Conservation (phyloP, 1,140 invertebrate genomes). For the Steinernema feltiae region DNA sequence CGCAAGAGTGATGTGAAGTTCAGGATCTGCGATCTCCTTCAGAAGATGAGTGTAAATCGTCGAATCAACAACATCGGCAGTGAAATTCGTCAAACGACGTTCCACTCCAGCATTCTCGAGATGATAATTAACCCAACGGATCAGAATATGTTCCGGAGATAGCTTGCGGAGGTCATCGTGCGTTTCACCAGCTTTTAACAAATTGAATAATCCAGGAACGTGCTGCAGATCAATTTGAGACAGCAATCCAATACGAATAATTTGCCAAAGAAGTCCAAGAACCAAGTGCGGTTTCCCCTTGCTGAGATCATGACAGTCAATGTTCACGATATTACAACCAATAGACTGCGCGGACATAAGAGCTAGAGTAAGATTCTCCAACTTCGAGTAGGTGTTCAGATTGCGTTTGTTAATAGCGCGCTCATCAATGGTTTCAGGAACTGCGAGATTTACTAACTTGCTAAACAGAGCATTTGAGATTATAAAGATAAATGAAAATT, state of each 20-base stretch:
- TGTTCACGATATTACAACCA: constrained; percentile 97
- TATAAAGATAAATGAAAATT: neutral
- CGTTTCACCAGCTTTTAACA: constrained; percentile 81
- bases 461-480: constrained; percentile 65
- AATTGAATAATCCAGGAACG: constrained; percentile 83
- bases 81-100: constrained; percentile 81
- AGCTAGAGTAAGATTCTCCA: constrained; percentile 90
- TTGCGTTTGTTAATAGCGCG: constrained; percentile 89
- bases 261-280: constrained; percentile 93
- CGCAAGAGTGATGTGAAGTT: constrained; percentile 74
- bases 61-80: constrained; percentile 84
- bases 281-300: constrained; percentile 92
- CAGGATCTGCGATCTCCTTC: constrained; percentile 84
- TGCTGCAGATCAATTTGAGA: constrained; percentile 95
- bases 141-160: constrained; percentile 92
- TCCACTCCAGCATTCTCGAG: constrained; percentile 64
- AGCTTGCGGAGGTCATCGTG: constrained; percentile 89
- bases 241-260: constrained; percentile 93
- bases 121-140: constrained; percentile 98
- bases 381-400: constrained; percentile 82
- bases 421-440: constrained; percentile 96
- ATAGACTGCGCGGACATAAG: constrained; percentile 89
- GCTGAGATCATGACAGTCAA: constrained; percentile 87
- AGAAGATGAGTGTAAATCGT: constrained; percentile 88
- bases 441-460: constrained; percentile 97